phyloP scores from a whole-genome alignment of 2,113 vertebrate genomes.

The Lamprotornis superbus region DNA sequence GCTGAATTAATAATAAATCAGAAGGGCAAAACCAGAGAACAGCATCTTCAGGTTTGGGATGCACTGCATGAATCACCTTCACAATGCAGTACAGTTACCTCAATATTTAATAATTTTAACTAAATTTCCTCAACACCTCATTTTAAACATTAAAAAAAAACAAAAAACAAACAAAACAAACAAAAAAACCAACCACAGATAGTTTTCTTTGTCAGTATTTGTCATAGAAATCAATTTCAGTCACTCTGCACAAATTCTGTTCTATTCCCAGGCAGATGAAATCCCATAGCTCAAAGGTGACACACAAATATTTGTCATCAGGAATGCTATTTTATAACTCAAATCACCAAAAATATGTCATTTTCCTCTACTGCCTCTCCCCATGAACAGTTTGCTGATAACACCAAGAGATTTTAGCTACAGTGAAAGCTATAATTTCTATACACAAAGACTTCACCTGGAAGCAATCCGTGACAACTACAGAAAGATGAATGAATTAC shows the following conservation, averaged over 20 bases:
- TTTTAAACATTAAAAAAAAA: neutral
- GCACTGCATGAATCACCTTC: neutral
- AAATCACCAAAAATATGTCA: neutral
- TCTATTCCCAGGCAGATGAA: neutral
- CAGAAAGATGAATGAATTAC: neutral
- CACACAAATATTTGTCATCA: neutral
- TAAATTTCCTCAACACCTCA: neutral
- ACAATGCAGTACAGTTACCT: neutral
- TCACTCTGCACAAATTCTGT: neutral
- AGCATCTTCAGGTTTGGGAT: neutral
- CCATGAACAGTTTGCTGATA: neutral
- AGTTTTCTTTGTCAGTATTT: neutral
- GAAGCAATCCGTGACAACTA: constrained; percentile 2
- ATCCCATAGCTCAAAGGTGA: neutral
- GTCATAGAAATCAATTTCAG: neutral
- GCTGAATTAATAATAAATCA: neutral
- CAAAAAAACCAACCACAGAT: neutral
- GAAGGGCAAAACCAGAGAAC: neutral
- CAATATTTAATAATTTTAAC: neutral
- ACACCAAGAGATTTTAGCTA: neutral
- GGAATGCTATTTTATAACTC: neutral
- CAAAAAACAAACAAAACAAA: no score
- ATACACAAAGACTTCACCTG: constrained; percentile 19
- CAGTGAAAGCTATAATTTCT: constrained; percentile 37
- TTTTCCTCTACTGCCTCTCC: neutral